Conservation (phyloP, 2,888 invertebrate genomes). For the Amphiduros pacificus region DNA sequence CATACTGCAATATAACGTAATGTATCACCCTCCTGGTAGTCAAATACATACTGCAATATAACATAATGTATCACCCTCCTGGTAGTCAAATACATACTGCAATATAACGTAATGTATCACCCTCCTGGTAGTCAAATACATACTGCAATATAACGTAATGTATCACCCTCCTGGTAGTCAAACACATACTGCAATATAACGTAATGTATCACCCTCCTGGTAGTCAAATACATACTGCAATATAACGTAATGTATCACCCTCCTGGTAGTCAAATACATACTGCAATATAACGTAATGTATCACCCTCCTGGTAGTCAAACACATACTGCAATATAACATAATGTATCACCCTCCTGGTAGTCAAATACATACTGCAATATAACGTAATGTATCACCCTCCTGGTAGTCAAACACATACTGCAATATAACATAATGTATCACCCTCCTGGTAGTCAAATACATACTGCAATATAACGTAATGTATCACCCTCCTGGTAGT, state of each 20-base stretch:
- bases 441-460: constrained; percentile 59
- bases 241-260: constrained; percentile 62
- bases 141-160: constrained; percentile 64
- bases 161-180: constrained; percentile 59
- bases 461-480: constrained; percentile 47
- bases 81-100: constrained; percentile 62
- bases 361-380: constrained; percentile 60
- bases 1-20: constrained; percentile 47
- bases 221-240: no score
- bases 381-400: neutral
- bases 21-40: no score
- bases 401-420: no score
- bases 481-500: no score
- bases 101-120: constrained; percentile 4
- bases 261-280: constrained; percentile 60
- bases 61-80: constrained; percentile 59
- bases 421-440: constrained; percentile 64
- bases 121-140: no score
- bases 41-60: constrained; percentile 65
- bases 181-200: constrained; percentile 57
- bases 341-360: constrained; percentile 59
- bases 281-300: constrained; percentile 38
- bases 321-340: constrained; percentile 64
- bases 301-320: no score
- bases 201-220: neutral